A percentile compares a stretch with the other conserved stretches of the same genome.
Evolutionary conservation across 2,888 invertebrate species (phyloP).

Genomic region (Autographa pulchrina): DNA sequence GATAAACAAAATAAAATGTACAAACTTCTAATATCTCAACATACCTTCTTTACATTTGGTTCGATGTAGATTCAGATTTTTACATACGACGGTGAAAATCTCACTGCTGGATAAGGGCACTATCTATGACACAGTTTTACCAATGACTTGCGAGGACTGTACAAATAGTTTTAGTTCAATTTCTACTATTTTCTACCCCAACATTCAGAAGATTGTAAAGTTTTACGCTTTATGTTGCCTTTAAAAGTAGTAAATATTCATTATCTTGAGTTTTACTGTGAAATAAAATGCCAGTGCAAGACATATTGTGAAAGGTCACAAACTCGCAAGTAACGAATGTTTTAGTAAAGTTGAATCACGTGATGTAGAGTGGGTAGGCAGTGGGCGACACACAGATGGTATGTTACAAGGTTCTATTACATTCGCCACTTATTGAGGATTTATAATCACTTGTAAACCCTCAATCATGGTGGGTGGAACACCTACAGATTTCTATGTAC

Average conservation of each 20-base stretch:
- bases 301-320: slow-evolving; percentile 31
- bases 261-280: neutral
- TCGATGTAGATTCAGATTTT: too few species aligned
- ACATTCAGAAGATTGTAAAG: neutral
- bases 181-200: neutral
- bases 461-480: neutral
- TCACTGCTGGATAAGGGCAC: too few species aligned
- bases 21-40: too few species aligned
- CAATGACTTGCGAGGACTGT: too few species aligned
- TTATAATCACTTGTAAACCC: neutral
- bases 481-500: neutral
- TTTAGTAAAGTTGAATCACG: slow-evolving; percentile 20
- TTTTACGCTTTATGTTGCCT: neutral
- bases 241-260: neutral
- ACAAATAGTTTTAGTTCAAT: too few species aligned
- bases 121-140: too few species aligned
- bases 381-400: slow-evolving; percentile 13
- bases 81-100: too few species aligned
- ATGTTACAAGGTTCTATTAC: neutral
- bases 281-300: neutral
- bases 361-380: slow-evolving; percentile 16
- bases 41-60: too few species aligned
- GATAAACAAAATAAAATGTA: too few species aligned
- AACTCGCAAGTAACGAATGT: slow-evolving; percentile 12
- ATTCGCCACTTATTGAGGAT: neutral